A percentile compares a stretch with the other conserved stretches of the same genome.
Evolutionary conservation across 37 sponge, comb jelly and placozoan species (phyloP).

Genomic region (Ephydatia muelleri): DNA sequence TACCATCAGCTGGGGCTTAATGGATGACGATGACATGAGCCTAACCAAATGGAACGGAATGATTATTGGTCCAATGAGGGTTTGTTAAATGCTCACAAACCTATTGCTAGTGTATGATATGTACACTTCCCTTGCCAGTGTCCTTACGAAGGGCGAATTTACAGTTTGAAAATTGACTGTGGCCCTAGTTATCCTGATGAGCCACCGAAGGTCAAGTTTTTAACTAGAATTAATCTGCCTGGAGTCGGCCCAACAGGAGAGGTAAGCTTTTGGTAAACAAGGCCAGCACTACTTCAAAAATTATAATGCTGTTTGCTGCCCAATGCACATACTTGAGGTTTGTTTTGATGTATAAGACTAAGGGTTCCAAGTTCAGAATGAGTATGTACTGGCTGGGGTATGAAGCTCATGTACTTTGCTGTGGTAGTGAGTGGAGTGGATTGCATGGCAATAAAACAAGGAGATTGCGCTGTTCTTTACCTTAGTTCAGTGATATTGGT

Average conservation of each 20-base stretch:
- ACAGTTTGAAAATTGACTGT: constrained; percentile 82
- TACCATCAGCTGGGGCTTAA: constrained; percentile 96
- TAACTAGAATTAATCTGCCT: constrained; percentile 83
- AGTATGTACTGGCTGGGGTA: no score
- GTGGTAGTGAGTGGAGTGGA: no score
- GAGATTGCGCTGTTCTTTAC: no score
- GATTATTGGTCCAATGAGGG: constrained; percentile 97
- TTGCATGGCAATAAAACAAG: no score
- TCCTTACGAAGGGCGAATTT: constrained; percentile 87
- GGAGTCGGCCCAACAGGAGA: constrained; percentile 81
- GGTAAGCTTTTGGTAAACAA: constrained; percentile 61
- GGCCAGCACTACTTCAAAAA: constrained; percentile 4
- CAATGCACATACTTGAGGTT: not conserved
- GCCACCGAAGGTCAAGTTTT: constrained; percentile 81
- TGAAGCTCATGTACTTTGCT: no score
- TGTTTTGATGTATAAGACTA: not conserved
- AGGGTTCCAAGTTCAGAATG: not conserved
- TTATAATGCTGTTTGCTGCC: not conserved
- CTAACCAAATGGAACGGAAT: constrained; percentile 93
- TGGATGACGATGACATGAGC: constrained; percentile 92
- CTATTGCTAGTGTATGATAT: not conserved
- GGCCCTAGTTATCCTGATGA: constrained; percentile 88
- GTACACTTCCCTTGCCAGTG: constrained; percentile 43
- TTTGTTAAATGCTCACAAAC: constrained; percentile 21
- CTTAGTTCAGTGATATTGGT: no score